Percentiles rank a stretch among this genome's conserved stretches.
Conservation (phyloP, 2,113 vertebrate species). For the Mungos mungo region DNA sequence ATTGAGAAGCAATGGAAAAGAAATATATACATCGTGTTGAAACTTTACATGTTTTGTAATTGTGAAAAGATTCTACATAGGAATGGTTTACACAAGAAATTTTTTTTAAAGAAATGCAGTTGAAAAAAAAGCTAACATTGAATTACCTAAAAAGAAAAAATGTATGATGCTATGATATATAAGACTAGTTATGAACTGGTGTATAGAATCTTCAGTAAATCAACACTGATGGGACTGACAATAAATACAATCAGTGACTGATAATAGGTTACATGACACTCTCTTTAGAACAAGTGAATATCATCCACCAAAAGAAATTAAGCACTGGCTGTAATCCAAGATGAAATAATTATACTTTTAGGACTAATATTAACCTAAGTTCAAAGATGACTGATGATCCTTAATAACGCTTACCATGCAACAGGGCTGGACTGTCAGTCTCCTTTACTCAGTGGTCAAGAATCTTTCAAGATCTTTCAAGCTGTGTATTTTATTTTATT, state of each 20-base stretch:
- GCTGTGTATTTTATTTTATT: background rate
- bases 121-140: background rate
- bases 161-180: background rate
- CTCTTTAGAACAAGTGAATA: background rate
- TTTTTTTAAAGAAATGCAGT: background rate
- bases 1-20: background rate
- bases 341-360: background rate
- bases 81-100: background rate
- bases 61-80: background rate
- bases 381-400: background rate
- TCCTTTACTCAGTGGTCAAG: background rate
- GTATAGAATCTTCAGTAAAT: background rate
- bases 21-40: background rate
- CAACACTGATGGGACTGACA: background rate
- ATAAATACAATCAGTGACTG: background rate
- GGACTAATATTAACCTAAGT: background rate
- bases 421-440: background rate
- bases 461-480: slow-evolving; percentile 16
- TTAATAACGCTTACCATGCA: background rate
- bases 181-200: background rate
- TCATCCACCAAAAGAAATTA: background rate
- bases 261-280: background rate
- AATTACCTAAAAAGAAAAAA: background rate
- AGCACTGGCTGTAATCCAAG: background rate
- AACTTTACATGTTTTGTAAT: background rate